Evolutionary conservation across 1,140 invertebrate species (phyloP).

Genomic region (Antheraea mylitta): DNA sequence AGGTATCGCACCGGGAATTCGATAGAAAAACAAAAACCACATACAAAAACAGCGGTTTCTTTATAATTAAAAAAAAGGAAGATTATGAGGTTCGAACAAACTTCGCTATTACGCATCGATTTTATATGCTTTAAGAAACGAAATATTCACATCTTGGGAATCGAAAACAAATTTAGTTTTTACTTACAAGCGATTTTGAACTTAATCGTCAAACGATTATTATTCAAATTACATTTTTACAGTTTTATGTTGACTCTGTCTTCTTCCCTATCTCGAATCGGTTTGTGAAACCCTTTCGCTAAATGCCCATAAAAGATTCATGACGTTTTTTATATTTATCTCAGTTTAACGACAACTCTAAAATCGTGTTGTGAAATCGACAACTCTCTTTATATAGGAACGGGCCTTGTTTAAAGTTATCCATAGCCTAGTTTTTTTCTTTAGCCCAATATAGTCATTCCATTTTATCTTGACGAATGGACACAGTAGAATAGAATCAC

Average conservation of each 20-base stretch:
- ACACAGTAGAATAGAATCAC: too few species aligned
- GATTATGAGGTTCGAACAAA: not conserved
- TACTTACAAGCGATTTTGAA: not conserved
- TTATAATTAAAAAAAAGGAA: not conserved
- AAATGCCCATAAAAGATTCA: conserved; percentile 9
- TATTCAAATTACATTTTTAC: too few species aligned
- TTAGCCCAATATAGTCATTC: too few species aligned
- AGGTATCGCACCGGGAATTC: too few species aligned
- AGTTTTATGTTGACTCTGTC: not conserved
- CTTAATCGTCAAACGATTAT: too few species aligned
- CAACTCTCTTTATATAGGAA: not conserved
- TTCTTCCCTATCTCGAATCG: not conserved
- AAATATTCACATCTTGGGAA: not conserved
- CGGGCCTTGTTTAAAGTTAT: not conserved
- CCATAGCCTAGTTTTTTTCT: not conserved
- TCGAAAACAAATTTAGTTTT: not conserved
- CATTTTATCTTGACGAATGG: too few species aligned
- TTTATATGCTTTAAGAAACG: not conserved
- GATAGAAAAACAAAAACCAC: too few species aligned
- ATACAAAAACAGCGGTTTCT: too few species aligned
- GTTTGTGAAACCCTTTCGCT: conserved; percentile 8
- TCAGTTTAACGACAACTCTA: not conserved
- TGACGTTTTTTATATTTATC: not conserved
- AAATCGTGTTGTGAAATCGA: not conserved
- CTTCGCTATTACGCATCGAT: not conserved